Base-by-base conservation (phyloP, 2,888 invertebrate species). In the Drosophila neonasuta region DNA sequence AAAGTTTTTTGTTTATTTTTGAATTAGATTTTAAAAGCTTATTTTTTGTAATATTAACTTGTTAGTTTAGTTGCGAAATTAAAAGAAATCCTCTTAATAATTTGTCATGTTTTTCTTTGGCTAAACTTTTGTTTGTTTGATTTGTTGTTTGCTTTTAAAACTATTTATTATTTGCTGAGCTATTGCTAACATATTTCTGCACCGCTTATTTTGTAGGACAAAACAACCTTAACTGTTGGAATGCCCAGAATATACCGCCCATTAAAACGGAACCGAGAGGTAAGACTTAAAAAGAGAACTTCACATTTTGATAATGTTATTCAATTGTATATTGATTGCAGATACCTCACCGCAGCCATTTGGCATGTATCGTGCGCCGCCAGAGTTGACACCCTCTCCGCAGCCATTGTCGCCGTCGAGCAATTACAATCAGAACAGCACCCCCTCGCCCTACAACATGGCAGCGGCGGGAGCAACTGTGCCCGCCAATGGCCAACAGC, bases 191-290 rank as follows among this genome's bases (percentile, higher is more conserved):
- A 54, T 30, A 50, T 61, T 71, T 58, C 44, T 61, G 70, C 64
- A 62, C 49, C 67, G 46, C 57, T 52, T 66, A 57, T n/a, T 49
- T 66, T 59, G 11, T 42, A 88, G 86, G 79, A 59, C 84, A 86
- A 70, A 71, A 64, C 49, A 88, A 84, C 69, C 80, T 88, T 74
- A 82, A 75, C 32, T 89, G 84, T 66, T 86, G 90, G 77, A 90
- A 90, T 68, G 75, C 88, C 13, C 77, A 85, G 55, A 89, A 87
- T 48, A 87, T 89, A 78, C 84, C 89, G 64, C 82, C 89, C 30
- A 90, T 91, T 13, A 91, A 91, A 82, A 87, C 89, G 3, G 91
- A 91, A 78, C 91, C 91, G 34, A 84, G 89, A 88, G 91, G 91
- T 90, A 69, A 87, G 81, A 51, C 11, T 24, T 6, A 24, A 24